These are phyloP conservation scores for Microtus californicus DNA, from an alignment of 2,797 vertebrate genomes.

Conservation along the genomic window DNA sequence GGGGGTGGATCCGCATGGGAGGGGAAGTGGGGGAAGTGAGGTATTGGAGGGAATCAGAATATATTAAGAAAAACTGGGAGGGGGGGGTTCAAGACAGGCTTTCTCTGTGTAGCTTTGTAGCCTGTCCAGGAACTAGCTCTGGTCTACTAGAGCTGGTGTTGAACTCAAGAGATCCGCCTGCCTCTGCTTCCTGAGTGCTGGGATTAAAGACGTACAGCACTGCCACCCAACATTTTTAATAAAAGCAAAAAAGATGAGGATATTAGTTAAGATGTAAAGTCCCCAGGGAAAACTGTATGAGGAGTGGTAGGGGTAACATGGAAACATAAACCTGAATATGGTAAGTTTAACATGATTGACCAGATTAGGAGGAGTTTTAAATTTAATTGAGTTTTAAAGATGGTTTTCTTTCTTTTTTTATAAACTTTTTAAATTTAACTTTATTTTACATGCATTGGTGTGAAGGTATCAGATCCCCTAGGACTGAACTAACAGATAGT, in stretches of 20 bases:
- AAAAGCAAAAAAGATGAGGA: slow-evolving; percentile 2
- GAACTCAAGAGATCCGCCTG: too few relatives aligned
- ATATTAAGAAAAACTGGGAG: neutral
- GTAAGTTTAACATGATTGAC: neutral
- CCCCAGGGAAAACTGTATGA: slow-evolving; percentile 44
- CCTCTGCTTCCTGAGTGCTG: too few relatives aligned
- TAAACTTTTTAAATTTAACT: too few relatives aligned
- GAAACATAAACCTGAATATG: neutral
- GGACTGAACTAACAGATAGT: too few relatives aligned
- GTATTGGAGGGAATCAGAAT: neutral
- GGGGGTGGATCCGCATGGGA: neutral
- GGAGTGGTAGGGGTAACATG: neutral
- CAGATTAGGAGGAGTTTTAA: slow-evolving; percentile 29
- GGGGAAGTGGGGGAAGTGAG: neutral
- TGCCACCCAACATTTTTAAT: neutral
- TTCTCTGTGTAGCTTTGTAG: too few relatives aligned
- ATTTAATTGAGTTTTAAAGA: slow-evolving; percentile 2
- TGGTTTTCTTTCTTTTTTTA: neutral
- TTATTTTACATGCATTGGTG: too few relatives aligned
- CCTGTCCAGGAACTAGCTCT: too few relatives aligned
- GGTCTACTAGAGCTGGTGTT: too few relatives aligned
- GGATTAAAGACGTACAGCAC: too few relatives aligned
- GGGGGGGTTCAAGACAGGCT: too few relatives aligned
- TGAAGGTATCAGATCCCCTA: too few relatives aligned
- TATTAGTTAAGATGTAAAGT: slow-evolving; percentile 8